Base-by-base conservation (phyloP, 2,888 invertebrate genomes). In the Apocheima hispidaria region DNA sequence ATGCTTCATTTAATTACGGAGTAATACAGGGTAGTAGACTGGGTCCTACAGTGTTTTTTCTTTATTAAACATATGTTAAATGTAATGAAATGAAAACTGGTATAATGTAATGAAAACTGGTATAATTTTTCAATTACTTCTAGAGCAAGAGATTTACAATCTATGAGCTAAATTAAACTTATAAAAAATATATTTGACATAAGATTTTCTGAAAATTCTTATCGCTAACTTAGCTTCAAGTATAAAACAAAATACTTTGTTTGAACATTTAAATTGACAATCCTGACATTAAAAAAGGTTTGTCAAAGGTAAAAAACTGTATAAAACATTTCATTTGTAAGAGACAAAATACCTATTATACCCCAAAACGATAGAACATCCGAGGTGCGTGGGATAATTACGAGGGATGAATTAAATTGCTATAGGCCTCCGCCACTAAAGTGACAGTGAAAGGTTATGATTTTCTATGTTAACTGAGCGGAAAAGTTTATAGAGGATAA, bases 281-380 rank as follows among this genome's bases (percentile, higher is more conserved):
- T 38, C 36, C 28, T 12, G 12, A 12, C 43, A 33, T 50, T 36
- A 54, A 52, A 35, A 28, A 41, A 36, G 55, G 51, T 60, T 14
- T n/a, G 14, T 18, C 16, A 40, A 43, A 50, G n/a, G 36, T 21
- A 43, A 33, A 18, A 28, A 40, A 51, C 55, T 9, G 36, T 21
- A 43, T 38, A 18, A 28, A 40, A 51, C 55, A 51, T 56, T 55
- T 51, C 38, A 61, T 51, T 61, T 48, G n/a, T 41, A 33, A 33
- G 41, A 50, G 48, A 52, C 51, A 61, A 61, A 61, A 52, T 62
- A 44, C 28, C 54, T 35, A 36, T 43, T 54, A 48, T 46, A 30
- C 14, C 33, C 44, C 28, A 36, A 49, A 54, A 53, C 16, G 23
- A 26, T 51, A 52, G 61, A 53, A 64, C 53, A 60, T 54, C 50